Evolutionary conservation across 2,888 invertebrate species (phyloP).

Genomic region (Volucella bombylans): DNA sequence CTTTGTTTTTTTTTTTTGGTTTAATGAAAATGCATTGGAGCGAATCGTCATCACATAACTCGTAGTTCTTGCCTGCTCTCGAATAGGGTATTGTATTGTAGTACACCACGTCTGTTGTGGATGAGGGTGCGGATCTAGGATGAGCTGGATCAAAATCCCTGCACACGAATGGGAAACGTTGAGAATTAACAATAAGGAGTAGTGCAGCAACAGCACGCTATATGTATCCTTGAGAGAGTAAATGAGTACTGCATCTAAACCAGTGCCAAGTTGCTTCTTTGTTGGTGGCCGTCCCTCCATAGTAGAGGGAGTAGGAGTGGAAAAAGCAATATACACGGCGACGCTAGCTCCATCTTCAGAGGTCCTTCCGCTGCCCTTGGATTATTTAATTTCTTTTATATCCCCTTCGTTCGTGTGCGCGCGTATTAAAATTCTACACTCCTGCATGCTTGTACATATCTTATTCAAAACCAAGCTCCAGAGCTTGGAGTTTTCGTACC

Average conservation of each 20-base stretch:
- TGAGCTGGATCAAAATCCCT: slow-evolving; percentile 38
- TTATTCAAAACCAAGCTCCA: slow-evolving; percentile 16
- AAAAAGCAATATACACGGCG: neutral
- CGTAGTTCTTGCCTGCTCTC: slow-evolving; percentile 12
- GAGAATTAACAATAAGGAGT: slow-evolving; percentile 37
- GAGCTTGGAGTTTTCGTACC: neutral
- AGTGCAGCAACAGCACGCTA: neutral
- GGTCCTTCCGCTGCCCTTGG: slow-evolving; percentile 28
- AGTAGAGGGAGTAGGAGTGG: slow-evolving; percentile 18
- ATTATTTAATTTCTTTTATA: slow-evolving; percentile 44
- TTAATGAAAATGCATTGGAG: slow-evolving; percentile 66
- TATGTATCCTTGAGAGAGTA: neutral
- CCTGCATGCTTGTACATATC: slow-evolving; percentile 30
- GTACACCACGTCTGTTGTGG: neutral
- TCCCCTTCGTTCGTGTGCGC: slow-evolving; percentile 10
- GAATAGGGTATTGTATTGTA: slow-evolving; percentile 17
- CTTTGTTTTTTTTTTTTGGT: slow-evolving; percentile 19
- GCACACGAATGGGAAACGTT: slow-evolving; percentile 30
- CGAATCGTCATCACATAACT: slow-evolving; percentile 61
- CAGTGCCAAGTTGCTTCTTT: slow-evolving; percentile 1
- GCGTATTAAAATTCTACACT: slow-evolving; percentile 36
- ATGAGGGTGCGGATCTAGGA: neutral
- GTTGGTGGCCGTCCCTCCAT: neutral
- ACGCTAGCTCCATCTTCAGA: neutral
- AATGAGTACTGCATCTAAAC: slow-evolving; percentile 11